Percentiles rank a stretch among this genome's conserved stretches.
These are phyloP conservation scores for Clostera curtula DNA, from an alignment of 2,888 invertebrate species.

Conservation along the genomic window DNA sequence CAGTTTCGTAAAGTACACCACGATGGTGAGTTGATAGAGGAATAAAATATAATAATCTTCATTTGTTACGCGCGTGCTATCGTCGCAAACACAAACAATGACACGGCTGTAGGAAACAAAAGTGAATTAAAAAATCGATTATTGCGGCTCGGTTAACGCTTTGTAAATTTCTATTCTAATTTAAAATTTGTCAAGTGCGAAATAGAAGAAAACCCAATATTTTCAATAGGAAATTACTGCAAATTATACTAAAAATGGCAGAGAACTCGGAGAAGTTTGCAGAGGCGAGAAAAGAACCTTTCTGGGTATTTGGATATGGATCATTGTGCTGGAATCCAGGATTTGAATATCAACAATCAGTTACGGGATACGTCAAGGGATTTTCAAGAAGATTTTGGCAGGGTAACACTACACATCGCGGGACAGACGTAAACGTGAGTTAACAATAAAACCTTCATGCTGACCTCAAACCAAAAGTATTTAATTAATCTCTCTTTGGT, in stretches of 20 bases:
- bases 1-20: too few species aligned
- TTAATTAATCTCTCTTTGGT: constrained; percentile 1
- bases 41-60: too few species aligned
- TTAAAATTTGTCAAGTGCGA: constrained; percentile 25
- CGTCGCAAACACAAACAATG: constrained; percentile 52
- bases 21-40: too few species aligned
- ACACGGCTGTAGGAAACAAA: constrained; percentile 45
- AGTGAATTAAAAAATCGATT: constrained; percentile 36
- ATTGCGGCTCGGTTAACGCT: constrained; percentile 28
- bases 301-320: constrained; percentile 98
- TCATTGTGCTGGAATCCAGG: constrained; percentile 97
- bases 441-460: constrained; percentile 6
- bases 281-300: constrained; percentile 50
- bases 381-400: constrained; percentile 94
- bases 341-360: constrained; percentile 86
- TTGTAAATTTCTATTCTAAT: constrained; percentile 35
- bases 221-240: too few species aligned
- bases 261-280: constrained; percentile 20
- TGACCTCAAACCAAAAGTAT: constrained; percentile 9
- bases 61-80: constrained; percentile 29
- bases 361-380: constrained; percentile 88
- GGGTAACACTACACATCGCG: constrained; percentile 88
- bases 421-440: constrained; percentile 81
- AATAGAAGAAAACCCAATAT: constrained; percentile 12
- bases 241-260: too few species aligned